A percentile compares a stretch with the other conserved stretches of the same genome.
phyloP scores from a whole-genome alignment of 2,888 invertebrate genomes.

The Gnatocerus cornutus region DNA sequence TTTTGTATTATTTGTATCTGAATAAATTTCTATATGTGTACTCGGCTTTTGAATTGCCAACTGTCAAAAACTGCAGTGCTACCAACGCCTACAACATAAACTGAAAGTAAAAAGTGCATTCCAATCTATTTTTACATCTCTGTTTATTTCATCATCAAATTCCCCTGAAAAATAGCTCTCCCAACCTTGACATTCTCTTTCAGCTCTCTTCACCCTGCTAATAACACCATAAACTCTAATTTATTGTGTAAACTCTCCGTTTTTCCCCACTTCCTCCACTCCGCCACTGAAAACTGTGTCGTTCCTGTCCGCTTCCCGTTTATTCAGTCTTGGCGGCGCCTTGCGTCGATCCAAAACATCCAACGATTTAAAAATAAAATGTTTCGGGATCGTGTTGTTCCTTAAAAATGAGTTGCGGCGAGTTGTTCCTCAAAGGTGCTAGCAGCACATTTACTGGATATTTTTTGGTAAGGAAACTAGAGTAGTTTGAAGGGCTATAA shows the following conservation, averaged over 20 bases:
- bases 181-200: too few species aligned
- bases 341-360: constrained; percentile 18
- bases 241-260: background rate
- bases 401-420: constrained; percentile 48
- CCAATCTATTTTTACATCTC: too few species aligned
- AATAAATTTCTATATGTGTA: constrained; percentile 39
- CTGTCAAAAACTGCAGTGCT: too few species aligned
- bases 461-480: constrained; percentile 48
- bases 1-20: constrained; percentile 36
- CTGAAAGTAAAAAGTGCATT: too few species aligned
- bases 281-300: constrained; percentile 5
- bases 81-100: too few species aligned
- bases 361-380: constrained; percentile 33
- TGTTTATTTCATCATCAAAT: too few species aligned
- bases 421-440: constrained; percentile 43
- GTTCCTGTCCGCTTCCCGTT: background rate
- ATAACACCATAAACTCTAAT: background rate
- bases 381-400: constrained; percentile 2
- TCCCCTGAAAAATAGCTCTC: too few species aligned
- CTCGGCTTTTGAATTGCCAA: too few species aligned
- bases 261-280: background rate
- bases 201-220: too few species aligned
- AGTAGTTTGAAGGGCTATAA: too few species aligned
- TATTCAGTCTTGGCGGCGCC: constrained; percentile 31
- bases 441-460: constrained; percentile 43